Percentiles rank a stretch among this genome's conserved stretches.
These are phyloP conservation scores for Mormyrops boulengeri DNA, from an alignment of 2,797 vertebrate genomes.

Conservation along the genomic window DNA sequence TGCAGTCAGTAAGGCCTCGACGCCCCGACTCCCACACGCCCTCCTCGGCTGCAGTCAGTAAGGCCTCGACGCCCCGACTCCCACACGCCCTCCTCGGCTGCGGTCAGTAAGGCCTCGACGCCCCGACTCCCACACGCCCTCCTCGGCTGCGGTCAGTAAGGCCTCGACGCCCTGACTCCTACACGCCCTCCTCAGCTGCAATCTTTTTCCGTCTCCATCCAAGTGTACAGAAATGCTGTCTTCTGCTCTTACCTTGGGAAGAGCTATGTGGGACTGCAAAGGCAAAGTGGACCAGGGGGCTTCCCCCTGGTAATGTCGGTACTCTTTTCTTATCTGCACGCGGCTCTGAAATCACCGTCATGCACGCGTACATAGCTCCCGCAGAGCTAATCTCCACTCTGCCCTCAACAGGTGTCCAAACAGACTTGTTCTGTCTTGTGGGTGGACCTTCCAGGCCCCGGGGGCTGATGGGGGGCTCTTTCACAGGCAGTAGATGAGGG, in stretches of 20 bases:
- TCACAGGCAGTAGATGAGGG: not conserved
- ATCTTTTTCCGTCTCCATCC: not conserved
- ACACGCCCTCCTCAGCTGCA: not conserved
- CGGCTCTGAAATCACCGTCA: constrained; percentile 37
- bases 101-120: no score
- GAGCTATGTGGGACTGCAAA: not conserved
- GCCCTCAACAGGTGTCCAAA: constrained; percentile 59
- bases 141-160: not conserved
- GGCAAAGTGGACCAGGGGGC: not conserved
- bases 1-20: not conserved
- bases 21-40: not conserved
- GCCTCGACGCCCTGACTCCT: not conserved
- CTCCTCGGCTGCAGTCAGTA: no score
- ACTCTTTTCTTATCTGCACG: not conserved
- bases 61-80: no score
- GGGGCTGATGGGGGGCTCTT: constrained; percentile 24
- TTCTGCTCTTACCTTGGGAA: not conserved
- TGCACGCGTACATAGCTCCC: constrained; percentile 17
- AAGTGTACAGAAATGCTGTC: not conserved
- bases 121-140: not conserved
- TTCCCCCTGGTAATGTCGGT: not conserved
- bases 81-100: no score
- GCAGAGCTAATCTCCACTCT: constrained; percentile 32
- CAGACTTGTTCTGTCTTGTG: constrained; percentile 48
- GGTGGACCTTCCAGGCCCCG: constrained; percentile 37